phyloP scores from a whole-genome alignment of 2,797 vertebrate genomes.

The Leucoraja ocellata region DNA sequence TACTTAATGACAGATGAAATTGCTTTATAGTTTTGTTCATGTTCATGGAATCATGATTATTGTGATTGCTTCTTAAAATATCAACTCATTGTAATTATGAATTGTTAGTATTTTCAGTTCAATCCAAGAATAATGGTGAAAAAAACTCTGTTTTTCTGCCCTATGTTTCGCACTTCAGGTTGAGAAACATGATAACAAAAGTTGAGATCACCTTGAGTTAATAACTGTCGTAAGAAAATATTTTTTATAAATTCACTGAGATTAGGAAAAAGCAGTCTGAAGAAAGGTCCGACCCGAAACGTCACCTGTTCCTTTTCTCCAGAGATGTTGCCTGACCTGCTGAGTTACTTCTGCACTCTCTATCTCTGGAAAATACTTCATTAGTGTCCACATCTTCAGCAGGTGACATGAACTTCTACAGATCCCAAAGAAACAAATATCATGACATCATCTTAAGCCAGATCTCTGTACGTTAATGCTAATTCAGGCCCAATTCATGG shows the following conservation, averaged over 20 bases:
- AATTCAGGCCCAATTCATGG: no score
- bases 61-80: not conserved
- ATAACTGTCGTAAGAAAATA: no score
- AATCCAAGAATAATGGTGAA: not conserved
- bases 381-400: not conserved
- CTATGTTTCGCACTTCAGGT: not conserved
- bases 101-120: not conserved
- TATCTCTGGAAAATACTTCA: not conserved
- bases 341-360: no score
- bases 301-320: no score
- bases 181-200: no score
- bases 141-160: not conserved
- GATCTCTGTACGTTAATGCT: not conserved
- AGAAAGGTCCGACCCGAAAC: no score
- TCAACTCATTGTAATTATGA: not conserved
- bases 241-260: not conserved
- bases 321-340: no score
- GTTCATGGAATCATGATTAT: not conserved
- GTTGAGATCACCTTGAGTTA: no score
- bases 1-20: conserved; percentile 22
- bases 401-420: not conserved
- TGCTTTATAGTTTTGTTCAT: not conserved
- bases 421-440: not conserved
- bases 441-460: not conserved
- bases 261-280: not conserved